Evolutionary conservation across 37 sponge, comb jelly and placozoan genomes (phyloP), one percentile per base, ranked within the genome.

Genomic region (Petrosia ficiformis): DNA sequence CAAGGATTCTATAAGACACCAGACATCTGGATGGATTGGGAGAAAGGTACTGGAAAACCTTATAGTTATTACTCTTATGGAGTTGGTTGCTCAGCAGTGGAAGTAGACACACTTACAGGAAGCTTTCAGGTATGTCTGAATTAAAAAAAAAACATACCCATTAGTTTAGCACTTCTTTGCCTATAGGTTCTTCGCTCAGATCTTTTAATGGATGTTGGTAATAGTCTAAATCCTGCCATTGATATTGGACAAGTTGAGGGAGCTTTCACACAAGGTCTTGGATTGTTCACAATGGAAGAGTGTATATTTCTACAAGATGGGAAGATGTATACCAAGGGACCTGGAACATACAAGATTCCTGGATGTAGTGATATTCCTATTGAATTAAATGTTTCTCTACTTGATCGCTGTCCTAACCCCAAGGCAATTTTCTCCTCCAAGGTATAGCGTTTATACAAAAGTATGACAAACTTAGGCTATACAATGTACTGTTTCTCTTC

Each of bases 121-220:
- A 65, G 42, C 36, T 57, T 30, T 22, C 72, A 80, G 33, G 59
- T 77, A 28, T 59, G 57, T 54, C 36, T 61, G 26, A 11, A 26
- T 26, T 61, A 22, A 26, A 6, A 5, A 48, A 19, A 14, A 48
- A 48, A 14, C 54, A 48, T 48, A 48, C 54, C 14, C 54, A 19
- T 48, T 48, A n/a, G n/a, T n/a, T n/a, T n/a, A n/a, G n/a, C n/a
- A n/a, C n/a, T n/a, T n/a, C 11, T 26, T 5, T 61, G n/a, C 68
- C 76, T 44, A 28, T 58, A 67, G 24, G 59, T 77, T 3, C 26
- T 82, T 37, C 61, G 35, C n/a, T 65, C 85, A 31, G 85, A 84
- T 71, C 69, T 84, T 31, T 60, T 84, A 31, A 84, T 84, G 85
- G 85, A 84, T 70, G 85, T 84, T 19, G 85, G 85, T 1, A 61